Base-by-base conservation (phyloP, 2,888 invertebrate genomes). In the Heterodera filipjevi region DNA sequence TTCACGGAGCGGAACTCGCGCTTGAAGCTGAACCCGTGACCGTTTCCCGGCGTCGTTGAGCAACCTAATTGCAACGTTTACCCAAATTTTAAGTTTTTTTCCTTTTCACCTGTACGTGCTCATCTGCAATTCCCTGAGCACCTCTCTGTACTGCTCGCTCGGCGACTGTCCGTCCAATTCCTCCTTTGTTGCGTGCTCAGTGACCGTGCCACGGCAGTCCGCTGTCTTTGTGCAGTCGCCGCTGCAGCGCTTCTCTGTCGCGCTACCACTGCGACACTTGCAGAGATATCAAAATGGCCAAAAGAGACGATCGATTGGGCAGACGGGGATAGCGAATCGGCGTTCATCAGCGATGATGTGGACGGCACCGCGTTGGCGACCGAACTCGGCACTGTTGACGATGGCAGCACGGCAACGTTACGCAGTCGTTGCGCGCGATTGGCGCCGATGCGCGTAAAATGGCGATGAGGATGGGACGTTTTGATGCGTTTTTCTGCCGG, bases 1-100 rank as follows among this genome's bases (percentile, higher is more conserved):
- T 89, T 89, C 27, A 87, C 81, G 71, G 84, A 85, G 53, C 85
- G 84, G 0, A 88, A 85, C 46, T 89, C 89, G 72, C 89, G 89
- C 71, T 85, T 84, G 82, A 89, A 89, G 0, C 85, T 78, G 77
- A 84, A 89, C 12, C 78, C 77, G 66, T 82, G 70, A 22, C 44
- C 78, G 83, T 33, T 82, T 82, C 16, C 77, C 77, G n/a, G 71
- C 80, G 30, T 82, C 82, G 75, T 82, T 81, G 33, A 82, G 32
- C 35, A 82, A 49, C 64, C 82, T 83, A 64, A 30, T 81, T 44
- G 59, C 16, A 72, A 39, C 8, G 39, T 12, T 39, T 39, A n/a
- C 33, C 22, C 30, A 66, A 30, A 14, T 33, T 3, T 3, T 22
- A 46, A 27, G 8, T 77, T n/a, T 76, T 44, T 73, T 49, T 2